These are phyloP conservation scores for Notarius lentiginosus DNA, from an alignment of 2,113 vertebrate species.

Conservation along the genomic window DNA sequence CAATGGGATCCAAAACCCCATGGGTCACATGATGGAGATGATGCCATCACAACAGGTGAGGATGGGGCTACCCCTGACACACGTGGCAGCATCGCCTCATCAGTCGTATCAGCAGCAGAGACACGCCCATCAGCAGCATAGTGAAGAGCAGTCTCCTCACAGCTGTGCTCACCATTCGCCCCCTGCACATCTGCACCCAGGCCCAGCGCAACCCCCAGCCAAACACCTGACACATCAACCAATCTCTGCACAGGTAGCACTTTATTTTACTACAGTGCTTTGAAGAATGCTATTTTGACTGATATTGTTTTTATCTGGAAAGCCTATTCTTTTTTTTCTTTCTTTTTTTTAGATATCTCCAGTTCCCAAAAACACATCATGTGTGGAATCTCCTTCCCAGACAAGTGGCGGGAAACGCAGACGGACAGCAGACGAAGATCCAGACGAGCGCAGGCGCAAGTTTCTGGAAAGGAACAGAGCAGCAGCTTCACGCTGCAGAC, in stretches of 20 bases:
- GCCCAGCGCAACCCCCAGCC: slow-evolving; percentile 80
- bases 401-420: slow-evolving; percentile 79
- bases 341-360: slow-evolving; percentile 63
- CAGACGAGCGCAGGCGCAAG: slow-evolving; percentile 92
- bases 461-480: slow-evolving; percentile 97
- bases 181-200: slow-evolving; percentile 79
- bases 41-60: slow-evolving; percentile 86
- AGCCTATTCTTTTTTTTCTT: not conserved
- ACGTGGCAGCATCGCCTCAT: slow-evolving; percentile 81
- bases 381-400: slow-evolving; percentile 56
- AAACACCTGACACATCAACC: slow-evolving; percentile 84
- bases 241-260: slow-evolving; percentile 83
- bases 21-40: slow-evolving; percentile 96
- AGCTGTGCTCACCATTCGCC: slow-evolving; percentile 86
- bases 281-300: not conserved
- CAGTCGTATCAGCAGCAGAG: slow-evolving; percentile 78
- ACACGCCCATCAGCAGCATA: slow-evolving; percentile 81
- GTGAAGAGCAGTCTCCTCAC: slow-evolving; percentile 76
- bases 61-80: slow-evolving; percentile 82
- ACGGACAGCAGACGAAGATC: slow-evolving; percentile 87
- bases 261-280: not conserved
- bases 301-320: not conserved
- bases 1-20: slow-evolving; percentile 83
- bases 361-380: slow-evolving; percentile 19
- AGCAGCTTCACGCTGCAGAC: slow-evolving; percentile 94